Percentiles rank a stretch among this genome's conserved stretches.
Evolutionary conservation across 2,113 vertebrate genomes (phyloP).

Genomic region (Triplophysa rosa): DNA sequence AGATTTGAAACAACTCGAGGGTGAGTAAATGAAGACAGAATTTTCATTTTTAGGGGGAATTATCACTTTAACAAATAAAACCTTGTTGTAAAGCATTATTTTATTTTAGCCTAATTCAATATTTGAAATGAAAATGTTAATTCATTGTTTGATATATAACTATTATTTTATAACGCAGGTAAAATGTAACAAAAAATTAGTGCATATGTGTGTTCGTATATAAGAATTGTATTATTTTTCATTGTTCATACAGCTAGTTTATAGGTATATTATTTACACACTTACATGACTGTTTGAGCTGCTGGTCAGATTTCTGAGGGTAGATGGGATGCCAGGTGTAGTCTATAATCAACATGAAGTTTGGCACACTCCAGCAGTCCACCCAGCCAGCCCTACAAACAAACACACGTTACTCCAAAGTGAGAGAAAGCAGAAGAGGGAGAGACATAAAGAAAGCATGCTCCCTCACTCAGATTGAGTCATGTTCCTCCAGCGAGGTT

Average conservation of each 20-base stretch:
- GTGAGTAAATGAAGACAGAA: too few relatives aligned
- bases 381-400: constrained; percentile 88
- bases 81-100: too few relatives aligned
- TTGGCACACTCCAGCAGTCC: constrained; percentile 97
- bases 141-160: not conserved
- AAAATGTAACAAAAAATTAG: not conserved
- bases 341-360: constrained; percentile 90
- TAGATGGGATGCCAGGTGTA: constrained; percentile 99
- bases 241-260: not conserved
- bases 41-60: too few relatives aligned
- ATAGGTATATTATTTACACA: not conserved
- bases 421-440: not conserved
- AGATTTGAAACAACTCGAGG: too few relatives aligned
- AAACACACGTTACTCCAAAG: constrained; percentile 10
- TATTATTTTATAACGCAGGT: too few relatives aligned
- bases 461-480: constrained; percentile 89
- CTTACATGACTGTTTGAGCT: constrained; percentile 94
- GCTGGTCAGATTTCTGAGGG: constrained; percentile 94
- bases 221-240: not conserved
- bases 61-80: too few relatives aligned
- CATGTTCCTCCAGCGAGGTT: constrained; percentile 92
- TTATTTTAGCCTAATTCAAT: too few relatives aligned
- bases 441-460: not conserved
- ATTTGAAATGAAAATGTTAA: not conserved
- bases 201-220: too few relatives aligned